Evolutionary conservation across 2,888 invertebrate genomes (phyloP), one percentile per base, ranked within the genome.

Genomic region (Pedicia rivosa): DNA sequence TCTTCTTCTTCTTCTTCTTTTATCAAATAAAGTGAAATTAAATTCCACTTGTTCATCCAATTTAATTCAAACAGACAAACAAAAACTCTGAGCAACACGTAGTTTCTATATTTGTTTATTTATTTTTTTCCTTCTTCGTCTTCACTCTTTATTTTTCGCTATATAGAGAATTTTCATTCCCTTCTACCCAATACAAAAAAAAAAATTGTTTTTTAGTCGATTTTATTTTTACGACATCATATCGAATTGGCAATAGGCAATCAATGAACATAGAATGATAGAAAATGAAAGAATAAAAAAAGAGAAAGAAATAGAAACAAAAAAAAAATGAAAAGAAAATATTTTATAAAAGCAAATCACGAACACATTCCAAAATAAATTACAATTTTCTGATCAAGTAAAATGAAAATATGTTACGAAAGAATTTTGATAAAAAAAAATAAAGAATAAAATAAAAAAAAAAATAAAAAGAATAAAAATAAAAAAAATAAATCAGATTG

Each of bases 21-120:
- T 15, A 29, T 9, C 15, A 15, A 15, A 29, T 29, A 9, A 10
- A 15, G 16, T n/a, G 10, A 13, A 22, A 31, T 16, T 17, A 19
- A 31, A 22, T 2, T 13, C 22, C 17, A 32, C 32, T 7, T n/a
- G 16, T 30, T 17, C 7, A 31, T 13, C 7, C n/a, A n/a, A n/a
- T n/a, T n/a, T n/a, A n/a, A n/a, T n/a, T n/a, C n/a, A n/a, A n/a
- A n/a, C n/a, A n/a, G n/a, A n/a, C n/a, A n/a, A n/a, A n/a, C n/a
- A n/a, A n/a, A n/a, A n/a, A n/a, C n/a, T n/a, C n/a, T n/a, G 19
- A 32, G 32, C 32, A 32, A 32, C 32, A 32, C 32, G 32, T 32
- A 32, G 32, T 32, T 32, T 32, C 9, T 4, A 32, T 20, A 32
- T 32, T 32, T 32, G n/a, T n/a, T n/a, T n/a, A n/a, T 32, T 20